These are phyloP conservation scores for Bicyclus anynana DNA, from an alignment of 1,140 invertebrate species.

Conservation along the genomic window DNA sequence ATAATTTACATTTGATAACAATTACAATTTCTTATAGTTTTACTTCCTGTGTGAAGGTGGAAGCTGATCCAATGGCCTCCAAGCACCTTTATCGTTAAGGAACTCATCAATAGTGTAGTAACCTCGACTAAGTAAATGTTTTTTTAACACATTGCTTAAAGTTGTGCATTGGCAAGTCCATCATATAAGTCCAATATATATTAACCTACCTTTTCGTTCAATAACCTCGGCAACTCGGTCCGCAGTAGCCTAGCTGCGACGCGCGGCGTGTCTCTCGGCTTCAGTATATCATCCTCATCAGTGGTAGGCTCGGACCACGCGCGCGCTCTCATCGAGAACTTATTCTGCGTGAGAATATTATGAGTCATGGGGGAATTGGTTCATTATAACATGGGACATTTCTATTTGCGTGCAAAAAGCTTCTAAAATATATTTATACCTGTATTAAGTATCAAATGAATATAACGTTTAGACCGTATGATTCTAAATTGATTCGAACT, in stretches of 20 bases:
- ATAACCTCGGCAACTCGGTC: slow-evolving; percentile 39
- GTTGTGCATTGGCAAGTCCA: too few relatives aligned
- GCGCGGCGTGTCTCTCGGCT: slow-evolving; percentile 35
- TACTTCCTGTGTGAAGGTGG: too few relatives aligned
- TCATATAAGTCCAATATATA: neutral
- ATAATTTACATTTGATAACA: too few relatives aligned
- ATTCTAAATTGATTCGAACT: too few relatives aligned
- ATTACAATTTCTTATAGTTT: too few relatives aligned
- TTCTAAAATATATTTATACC: neutral
- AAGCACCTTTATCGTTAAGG: too few relatives aligned
- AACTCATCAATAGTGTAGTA: too few relatives aligned
- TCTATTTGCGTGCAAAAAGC: neutral
- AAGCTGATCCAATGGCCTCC: too few relatives aligned
- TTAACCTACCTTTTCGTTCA: slow-evolving; percentile 40
- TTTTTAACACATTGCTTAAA: too few relatives aligned
- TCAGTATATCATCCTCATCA: slow-evolving; percentile 41
- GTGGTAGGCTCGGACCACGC: slow-evolving; percentile 51
- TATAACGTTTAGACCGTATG: too few relatives aligned
- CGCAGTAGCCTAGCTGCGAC: slow-evolving; percentile 48
- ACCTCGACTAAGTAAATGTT: too few relatives aligned
- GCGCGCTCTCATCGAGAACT: slow-evolving; percentile 65
- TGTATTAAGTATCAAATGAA: too few relatives aligned
- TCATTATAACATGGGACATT: neutral
- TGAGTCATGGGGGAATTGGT: neutral
- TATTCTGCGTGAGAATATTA: slow-evolving; percentile 46